These are phyloP conservation scores for Protobothrops mucrosquamatus DNA, from an alignment of 2,113 vertebrate genomes.

Conservation along the genomic window DNA sequence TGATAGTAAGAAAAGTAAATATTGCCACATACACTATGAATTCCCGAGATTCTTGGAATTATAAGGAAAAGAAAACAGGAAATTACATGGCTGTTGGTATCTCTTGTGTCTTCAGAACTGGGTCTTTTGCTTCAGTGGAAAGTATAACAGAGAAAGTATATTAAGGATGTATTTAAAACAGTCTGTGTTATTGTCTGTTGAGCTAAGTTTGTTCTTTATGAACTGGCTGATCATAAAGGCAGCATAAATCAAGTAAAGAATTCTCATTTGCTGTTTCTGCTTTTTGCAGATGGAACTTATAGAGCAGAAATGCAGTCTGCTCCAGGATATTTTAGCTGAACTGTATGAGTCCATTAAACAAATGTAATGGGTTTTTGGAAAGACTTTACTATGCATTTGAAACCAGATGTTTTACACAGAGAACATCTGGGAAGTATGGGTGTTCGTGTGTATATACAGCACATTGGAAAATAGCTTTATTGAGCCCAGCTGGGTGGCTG, in stretches of 20 bases:
- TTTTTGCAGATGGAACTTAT: conserved; percentile 68
- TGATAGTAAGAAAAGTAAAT: conserved; percentile 42
- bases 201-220: conserved; percentile 70
- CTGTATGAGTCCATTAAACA: conserved; percentile 74
- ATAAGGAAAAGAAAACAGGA: conserved; percentile 42
- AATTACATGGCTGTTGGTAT: conserved; percentile 32
- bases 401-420: conserved; percentile 76
- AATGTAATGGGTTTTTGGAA: conserved; percentile 74
- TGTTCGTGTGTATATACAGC: conserved; percentile 63
- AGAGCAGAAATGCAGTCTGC: conserved; percentile 68
- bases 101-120: conserved; percentile 32
- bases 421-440: conserved; percentile 77
- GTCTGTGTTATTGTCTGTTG: conserved; percentile 62
- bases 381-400: conserved; percentile 61
- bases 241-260: conserved; percentile 66
- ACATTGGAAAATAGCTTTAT: conserved; percentile 71
- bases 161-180: conserved; percentile 69
- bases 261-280: conserved; percentile 66
- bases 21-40: conserved; percentile 45
- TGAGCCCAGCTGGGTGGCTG: conserved; percentile 68
- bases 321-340: conserved; percentile 76
- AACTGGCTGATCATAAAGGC: conserved; percentile 69
- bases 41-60: conserved; percentile 49
- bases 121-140: conserved; percentile 47
- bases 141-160: conserved; percentile 57